Conservation (phyloP, 2,888 invertebrate species). For the Drosophila anomalata region DNA sequence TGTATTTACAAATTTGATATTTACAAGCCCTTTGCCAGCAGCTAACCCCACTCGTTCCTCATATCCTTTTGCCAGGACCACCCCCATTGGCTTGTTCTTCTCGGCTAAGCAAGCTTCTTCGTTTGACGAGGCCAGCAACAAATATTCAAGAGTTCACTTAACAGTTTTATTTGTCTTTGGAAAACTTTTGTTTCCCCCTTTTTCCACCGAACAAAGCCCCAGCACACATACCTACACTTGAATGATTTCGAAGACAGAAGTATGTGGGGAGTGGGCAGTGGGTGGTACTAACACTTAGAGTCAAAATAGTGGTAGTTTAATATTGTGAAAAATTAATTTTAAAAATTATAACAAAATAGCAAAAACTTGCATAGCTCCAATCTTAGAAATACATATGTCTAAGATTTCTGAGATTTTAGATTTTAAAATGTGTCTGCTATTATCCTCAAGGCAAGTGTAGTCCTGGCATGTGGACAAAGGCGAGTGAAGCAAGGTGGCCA, state of each 20-base stretch:
- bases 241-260: constrained; percentile 51
- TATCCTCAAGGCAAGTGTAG: not conserved
- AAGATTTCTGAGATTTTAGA: no score
- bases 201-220: constrained; percentile 11
- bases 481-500: constrained; percentile 55
- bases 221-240: constrained; percentile 46
- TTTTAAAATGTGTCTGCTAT: not conserved
- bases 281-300: not conserved
- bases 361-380: not conserved
- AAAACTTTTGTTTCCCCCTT: constrained; percentile 62
- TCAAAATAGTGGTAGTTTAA: not conserved
- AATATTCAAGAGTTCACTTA: constrained; percentile 75
- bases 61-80: not conserved
- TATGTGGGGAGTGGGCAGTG: not conserved
- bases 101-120: constrained; percentile 22
- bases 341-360: not conserved
- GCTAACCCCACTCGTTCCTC: not conserved
- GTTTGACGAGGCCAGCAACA: constrained; percentile 47
- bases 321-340: no score
- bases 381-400: no score
- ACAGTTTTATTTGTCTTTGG: constrained; percentile 78
- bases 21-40: constrained; percentile 59
- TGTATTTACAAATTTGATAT: constrained; percentile 78
- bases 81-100: not conserved
- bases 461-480: constrained; percentile 69